A percentile compares a stretch with the other conserved stretches of the same genome.
Evolutionary conservation across 2,797 vertebrate species (phyloP).

Genomic region (Mareca strepera): DNA sequence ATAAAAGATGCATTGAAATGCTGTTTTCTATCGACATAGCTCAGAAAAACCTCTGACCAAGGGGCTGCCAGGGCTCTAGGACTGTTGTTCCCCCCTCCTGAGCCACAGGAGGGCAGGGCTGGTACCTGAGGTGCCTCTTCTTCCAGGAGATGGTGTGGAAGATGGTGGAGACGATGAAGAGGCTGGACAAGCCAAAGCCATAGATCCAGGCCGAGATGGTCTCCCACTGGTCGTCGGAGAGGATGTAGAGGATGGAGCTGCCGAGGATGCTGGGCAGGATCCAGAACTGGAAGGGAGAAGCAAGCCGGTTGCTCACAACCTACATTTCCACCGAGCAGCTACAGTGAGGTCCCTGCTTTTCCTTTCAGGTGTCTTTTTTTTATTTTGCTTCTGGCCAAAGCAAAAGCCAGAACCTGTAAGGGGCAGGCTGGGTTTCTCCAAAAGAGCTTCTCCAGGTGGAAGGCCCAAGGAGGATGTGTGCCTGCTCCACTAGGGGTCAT

Average conservation of each 20-base stretch:
- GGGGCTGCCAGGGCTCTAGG: accelerated
- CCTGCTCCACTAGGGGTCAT: background rate
- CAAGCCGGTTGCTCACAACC: background rate
- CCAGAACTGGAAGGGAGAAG: conserved; percentile 81
- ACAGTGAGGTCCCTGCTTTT: background rate
- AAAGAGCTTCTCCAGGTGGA: background rate
- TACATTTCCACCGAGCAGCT: background rate
- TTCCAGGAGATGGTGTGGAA: conserved; percentile 96
- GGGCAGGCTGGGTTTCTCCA: background rate
- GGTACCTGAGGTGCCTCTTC: conserved; percentile 91
- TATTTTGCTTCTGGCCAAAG: background rate
- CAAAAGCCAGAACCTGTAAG: background rate
- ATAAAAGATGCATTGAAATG: no score
- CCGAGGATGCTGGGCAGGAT: conserved; percentile 94
- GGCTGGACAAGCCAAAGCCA: conserved; percentile 88
- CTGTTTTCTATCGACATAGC: background rate
- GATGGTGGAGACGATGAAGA: conserved; percentile 93
- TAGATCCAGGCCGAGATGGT: conserved; percentile 81
- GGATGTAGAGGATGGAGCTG: conserved; percentile 90
- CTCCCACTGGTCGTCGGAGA: conserved; percentile 92
- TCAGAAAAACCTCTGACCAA: background rate
- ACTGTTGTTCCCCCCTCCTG: accelerated
- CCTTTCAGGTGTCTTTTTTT: background rate
- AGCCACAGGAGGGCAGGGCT: background rate
- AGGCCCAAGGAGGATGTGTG: background rate